Evolutionary conservation across 2,113 vertebrate species (phyloP), one percentile per base, ranked within the genome.

Genomic region (Cryptomyrus ogoouensis): DNA sequence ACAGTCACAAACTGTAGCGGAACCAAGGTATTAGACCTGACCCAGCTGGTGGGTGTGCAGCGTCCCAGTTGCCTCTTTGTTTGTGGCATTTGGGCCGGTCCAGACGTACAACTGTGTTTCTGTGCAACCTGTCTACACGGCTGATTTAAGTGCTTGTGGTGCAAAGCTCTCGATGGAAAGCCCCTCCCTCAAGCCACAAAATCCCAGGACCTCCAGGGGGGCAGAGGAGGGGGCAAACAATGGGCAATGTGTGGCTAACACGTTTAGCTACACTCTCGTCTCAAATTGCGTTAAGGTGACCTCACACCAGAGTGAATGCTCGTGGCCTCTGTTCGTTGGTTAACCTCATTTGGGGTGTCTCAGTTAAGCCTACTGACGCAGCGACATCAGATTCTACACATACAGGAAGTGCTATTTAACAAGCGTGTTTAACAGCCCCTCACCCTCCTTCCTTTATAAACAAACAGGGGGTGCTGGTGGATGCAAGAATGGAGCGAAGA

Each of bases 171-270:
- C 0, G 5, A 42, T 39, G 39, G 17, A 80, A 35, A 39, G 8
- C 17, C 77, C 77, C 39, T 44, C 39, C 31, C 35, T 39, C 35
- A 19, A 80, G 2, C 44, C 15, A 50, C 44, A 70, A 47, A 66
- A 50, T 39, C 21, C 24, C 42, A 89, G 42, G 66, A 13, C n/a
- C n/a, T 49, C 52, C n/a, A 3, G 31, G 24, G 89, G 2, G 52
- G 83, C n/a, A 6, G n/a, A 27, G 44, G 21, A 70, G 21, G 35
- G 87, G 44, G 58, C 35, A 27, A 74, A 44, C 39, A 74, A 9
- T 62, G 50, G 62, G 2, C 2, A 84, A 88, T 70, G 80, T 21
- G 35, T 74, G 47, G n/a, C 15, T 84, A 91, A 90, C 80, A 53
- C 1, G 52, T 80, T 66, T 87, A 58, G 44, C 87, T 70, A 92